A percentile compares a stretch with the other conserved stretches of the same genome.
These are phyloP conservation scores for Cheiracanthium punctorium DNA, from an alignment of 2,888 invertebrate species.

Conservation along the genomic window DNA sequence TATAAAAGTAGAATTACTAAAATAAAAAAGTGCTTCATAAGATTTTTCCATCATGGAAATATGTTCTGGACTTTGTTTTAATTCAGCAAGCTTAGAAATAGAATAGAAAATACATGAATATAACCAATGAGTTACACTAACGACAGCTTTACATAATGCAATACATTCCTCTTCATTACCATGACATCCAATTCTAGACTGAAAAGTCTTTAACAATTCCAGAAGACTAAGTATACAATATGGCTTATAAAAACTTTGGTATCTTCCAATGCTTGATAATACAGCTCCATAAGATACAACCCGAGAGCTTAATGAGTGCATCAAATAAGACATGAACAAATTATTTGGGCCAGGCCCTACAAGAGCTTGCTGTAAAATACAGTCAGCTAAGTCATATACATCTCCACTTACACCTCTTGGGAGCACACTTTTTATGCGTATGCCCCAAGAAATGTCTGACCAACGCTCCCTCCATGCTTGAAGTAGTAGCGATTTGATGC, in stretches of 20 bases:
- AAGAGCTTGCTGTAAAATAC: slow-evolving; percentile 93
- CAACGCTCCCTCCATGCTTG: slow-evolving; percentile 96
- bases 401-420: slow-evolving; percentile 74
- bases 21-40: slow-evolving; percentile 74
- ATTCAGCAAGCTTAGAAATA: slow-evolving; percentile 75
- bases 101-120: slow-evolving; percentile 74
- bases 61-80: slow-evolving; percentile 74
- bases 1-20: slow-evolving; percentile 75
- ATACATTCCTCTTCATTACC: slow-evolving; percentile 89
- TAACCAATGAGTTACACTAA: slow-evolving; percentile 75
- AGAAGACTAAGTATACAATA: slow-evolving; percentile 91
- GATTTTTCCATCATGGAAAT: slow-evolving; percentile 75
- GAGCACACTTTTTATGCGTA: slow-evolving; percentile 91
- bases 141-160: slow-evolving; percentile 85
- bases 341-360: slow-evolving; percentile 95
- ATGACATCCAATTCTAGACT: slow-evolving; percentile 75
- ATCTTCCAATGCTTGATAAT: slow-evolving; percentile 87
- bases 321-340: slow-evolving; percentile 91
- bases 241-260: slow-evolving; percentile 89
- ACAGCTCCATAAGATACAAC: slow-evolving; percentile 94
- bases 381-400: slow-evolving; percentile 84
- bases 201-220: slow-evolving; percentile 84
- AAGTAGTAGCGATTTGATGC: slow-evolving; percentile 81
- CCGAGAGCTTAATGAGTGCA: slow-evolving; percentile 92
- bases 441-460: slow-evolving; percentile 97